Evolutionary conservation across 2,797 vertebrate genomes (phyloP).

Genomic region (Channallabes apus): DNA sequence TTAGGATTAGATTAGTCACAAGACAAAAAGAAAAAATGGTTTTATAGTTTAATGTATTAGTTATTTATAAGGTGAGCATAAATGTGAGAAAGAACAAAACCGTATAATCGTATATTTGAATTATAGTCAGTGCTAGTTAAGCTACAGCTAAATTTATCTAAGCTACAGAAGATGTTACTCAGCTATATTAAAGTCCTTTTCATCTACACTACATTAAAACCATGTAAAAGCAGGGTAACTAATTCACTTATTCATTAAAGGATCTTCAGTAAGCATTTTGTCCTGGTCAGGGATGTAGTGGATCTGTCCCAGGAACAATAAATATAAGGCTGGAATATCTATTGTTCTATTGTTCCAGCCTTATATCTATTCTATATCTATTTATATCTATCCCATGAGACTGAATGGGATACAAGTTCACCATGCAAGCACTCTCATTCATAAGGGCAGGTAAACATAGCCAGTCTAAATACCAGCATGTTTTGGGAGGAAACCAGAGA

Average conservation of each 20-base stretch:
- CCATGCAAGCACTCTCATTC: not conserved
- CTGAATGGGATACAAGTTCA: not conserved
- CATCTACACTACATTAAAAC: not conserved
- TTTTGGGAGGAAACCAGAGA: not conserved
- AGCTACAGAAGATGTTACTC: not conserved
- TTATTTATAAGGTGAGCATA: not conserved
- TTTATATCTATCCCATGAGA: too few relatives aligned
- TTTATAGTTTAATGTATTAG: not conserved
- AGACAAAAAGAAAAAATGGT: not conserved
- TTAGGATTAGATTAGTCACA: not conserved
- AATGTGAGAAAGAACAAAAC: not conserved
- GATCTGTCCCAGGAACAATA: not conserved
- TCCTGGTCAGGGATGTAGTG: not conserved
- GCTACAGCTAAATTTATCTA: not conserved
- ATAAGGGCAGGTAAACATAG: not conserved
- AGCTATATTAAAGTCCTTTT: not conserved
- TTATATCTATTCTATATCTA: too few relatives aligned
- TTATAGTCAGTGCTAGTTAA: not conserved
- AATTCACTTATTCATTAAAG: not conserved
- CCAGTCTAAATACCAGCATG: not conserved
- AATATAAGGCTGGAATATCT: not conserved
- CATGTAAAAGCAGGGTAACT: not conserved
- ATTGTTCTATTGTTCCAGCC: too few relatives aligned
- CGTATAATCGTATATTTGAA: not conserved
- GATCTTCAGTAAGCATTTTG: not conserved